Percentiles rank a stretch among this genome's conserved stretches.
Conservation (phyloP, 2,113 vertebrate genomes). For the Gymnocephalus cernua region DNA sequence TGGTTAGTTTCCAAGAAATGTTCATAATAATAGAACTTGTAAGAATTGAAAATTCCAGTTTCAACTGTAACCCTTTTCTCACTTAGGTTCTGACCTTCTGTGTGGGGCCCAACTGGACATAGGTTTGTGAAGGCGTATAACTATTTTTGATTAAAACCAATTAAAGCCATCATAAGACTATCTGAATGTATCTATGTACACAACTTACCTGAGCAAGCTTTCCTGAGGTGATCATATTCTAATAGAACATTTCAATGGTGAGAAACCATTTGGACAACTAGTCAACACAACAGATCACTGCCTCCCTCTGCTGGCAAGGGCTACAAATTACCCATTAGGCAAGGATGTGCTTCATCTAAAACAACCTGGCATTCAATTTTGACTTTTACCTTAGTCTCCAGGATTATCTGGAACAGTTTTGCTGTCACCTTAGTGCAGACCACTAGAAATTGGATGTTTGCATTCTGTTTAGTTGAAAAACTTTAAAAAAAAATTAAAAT, state of each 20-base stretch:
- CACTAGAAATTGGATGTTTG: background rate
- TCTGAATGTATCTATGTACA: background rate
- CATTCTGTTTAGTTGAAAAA: background rate
- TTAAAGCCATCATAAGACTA: too few species aligned
- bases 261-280: background rate
- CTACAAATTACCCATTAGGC: background rate
- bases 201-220: background rate
- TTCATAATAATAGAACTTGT: too few species aligned
- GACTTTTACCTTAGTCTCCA: background rate
- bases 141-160: too few species aligned
- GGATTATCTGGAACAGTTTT: background rate
- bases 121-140: background rate
- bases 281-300: slow-evolving; percentile 14
- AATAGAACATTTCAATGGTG: background rate
- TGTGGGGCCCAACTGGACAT: background rate
- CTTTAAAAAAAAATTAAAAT: too few species aligned
- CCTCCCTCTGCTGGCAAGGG: slow-evolving; percentile 60
- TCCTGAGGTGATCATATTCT: background rate
- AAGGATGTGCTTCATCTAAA: too few species aligned
- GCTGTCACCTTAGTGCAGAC: background rate
- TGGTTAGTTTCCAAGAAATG: background rate
- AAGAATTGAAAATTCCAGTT: too few species aligned
- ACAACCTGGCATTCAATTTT: background rate
- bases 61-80: too few species aligned
- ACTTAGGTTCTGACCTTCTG: too few species aligned